These are phyloP conservation scores for Prietella phreatophila DNA, from an alignment of 2,113 vertebrate species.

Conservation along the genomic window DNA sequence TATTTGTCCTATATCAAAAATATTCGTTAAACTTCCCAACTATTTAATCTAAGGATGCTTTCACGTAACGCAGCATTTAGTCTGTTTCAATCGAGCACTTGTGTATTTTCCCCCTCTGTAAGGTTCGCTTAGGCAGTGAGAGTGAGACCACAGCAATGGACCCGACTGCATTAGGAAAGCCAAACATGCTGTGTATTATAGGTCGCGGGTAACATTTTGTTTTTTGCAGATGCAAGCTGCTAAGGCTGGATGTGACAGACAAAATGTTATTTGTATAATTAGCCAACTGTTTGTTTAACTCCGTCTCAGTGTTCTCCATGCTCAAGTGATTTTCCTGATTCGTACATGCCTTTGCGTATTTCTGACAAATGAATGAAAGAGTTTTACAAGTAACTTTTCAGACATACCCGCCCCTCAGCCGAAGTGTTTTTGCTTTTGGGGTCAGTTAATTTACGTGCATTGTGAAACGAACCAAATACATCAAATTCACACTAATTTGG, in stretches of 20 bases:
- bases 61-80: background rate
- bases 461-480: background rate
- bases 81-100: background rate
- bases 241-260: background rate
- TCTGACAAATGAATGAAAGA: background rate
- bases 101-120: background rate
- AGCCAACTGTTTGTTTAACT: background rate
- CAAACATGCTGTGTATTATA: background rate
- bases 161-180: background rate
- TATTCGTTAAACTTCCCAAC: slow-evolving; percentile 14
- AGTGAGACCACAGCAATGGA: background rate
- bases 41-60: slow-evolving; percentile 1
- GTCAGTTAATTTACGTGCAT: background rate
- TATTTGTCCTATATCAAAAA: slow-evolving; percentile 23
- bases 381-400: background rate
- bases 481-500: background rate
- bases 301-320: background rate
- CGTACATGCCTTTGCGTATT: background rate
- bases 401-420: background rate
- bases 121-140: background rate
- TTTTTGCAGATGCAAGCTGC: background rate
- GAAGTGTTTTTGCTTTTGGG: background rate
- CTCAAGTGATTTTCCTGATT: background rate
- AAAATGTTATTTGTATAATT: background rate
- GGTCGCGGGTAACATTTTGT: background rate